Evolutionary conservation across 2,797 vertebrate genomes (phyloP), one percentile per base, ranked within the genome.

Genomic region (Brachyalestes nurse): DNA sequence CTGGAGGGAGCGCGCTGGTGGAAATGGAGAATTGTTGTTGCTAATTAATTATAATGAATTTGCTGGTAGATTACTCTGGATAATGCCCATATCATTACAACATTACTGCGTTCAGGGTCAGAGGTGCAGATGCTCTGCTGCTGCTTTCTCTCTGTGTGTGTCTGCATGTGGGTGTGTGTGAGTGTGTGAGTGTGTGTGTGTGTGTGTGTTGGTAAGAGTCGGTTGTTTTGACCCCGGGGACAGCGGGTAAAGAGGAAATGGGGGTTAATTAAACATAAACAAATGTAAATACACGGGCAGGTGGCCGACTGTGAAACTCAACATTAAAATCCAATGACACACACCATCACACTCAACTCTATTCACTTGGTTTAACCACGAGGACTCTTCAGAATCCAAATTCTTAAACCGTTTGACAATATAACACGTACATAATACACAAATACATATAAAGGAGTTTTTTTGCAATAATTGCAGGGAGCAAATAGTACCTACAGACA

Each of bases 51-150:
- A 80, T 77, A 82, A 87, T 60, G 71, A 85, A 85, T 94, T 93
- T 92, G 88, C 88, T 91, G 91, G 86, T 89, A 91, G 88, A 93
- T 92, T 92, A 90, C 85, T 83, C 91, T 85, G 85, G 89, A 92
- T 94, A 94, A 93, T 92, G 87, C 82, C 90, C 87, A 75, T 91
- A 91, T 92, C 92, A 91, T 93, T 91, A 88, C 78, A 83, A 86
- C 88, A 94, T 93, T 87, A 89, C 82, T 84, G 58, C 87, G 88
- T 87, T 88, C 72, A 87, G 89, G 87, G 83, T 90, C 78, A 83
- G 78, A 81, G 80, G 72, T 86, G 87, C 84, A 89, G 80, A 76
- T 81, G 66, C 65, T 67, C 81, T 65, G 25, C 17, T 70, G 73
- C 58, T 82, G 77, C 71, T 84, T 80, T 88, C 81, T 88, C 70